A percentile compares a stretch with the other conserved stretches of the same genome.
Evolutionary conservation across 2,113 vertebrate genomes (phyloP).

Genomic region (Nothoprocta pentlandii): DNA sequence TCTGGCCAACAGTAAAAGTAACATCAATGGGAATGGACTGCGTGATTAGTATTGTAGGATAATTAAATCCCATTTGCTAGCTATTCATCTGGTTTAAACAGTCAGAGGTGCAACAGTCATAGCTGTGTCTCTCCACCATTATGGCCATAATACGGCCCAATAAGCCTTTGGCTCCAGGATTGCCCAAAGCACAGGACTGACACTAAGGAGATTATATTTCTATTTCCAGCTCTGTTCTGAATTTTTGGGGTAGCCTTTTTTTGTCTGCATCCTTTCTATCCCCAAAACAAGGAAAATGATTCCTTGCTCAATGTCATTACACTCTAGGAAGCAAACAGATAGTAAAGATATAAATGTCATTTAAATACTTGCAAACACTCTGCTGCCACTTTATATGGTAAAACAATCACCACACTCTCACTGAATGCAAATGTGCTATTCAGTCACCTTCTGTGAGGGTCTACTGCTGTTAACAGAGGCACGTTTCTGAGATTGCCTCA

Average conservation of each 20-base stretch:
- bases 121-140: neutral
- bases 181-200: neutral
- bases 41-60: neutral
- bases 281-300: neutral
- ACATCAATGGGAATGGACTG: neutral
- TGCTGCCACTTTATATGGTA: neutral
- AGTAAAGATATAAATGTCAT: neutral
- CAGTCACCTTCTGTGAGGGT: neutral
- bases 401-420: neutral
- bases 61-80: slow-evolving; percentile 18
- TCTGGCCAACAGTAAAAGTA: neutral
- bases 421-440: neutral
- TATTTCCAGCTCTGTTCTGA: neutral
- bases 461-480: neutral
- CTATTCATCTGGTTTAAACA: neutral
- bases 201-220: neutral
- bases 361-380: neutral
- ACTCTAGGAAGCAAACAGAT: slow-evolving; percentile 23
- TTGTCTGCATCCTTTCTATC: neutral
- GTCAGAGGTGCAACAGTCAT: neutral
- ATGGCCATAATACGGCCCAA: neutral
- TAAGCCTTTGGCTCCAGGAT: neutral
- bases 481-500: neutral
- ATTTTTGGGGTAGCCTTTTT: neutral
- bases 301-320: slow-evolving; percentile 1